Evolutionary conservation across 1,140 invertebrate species (phyloP).

Genomic region (Rhopalosiphum padi): DNA sequence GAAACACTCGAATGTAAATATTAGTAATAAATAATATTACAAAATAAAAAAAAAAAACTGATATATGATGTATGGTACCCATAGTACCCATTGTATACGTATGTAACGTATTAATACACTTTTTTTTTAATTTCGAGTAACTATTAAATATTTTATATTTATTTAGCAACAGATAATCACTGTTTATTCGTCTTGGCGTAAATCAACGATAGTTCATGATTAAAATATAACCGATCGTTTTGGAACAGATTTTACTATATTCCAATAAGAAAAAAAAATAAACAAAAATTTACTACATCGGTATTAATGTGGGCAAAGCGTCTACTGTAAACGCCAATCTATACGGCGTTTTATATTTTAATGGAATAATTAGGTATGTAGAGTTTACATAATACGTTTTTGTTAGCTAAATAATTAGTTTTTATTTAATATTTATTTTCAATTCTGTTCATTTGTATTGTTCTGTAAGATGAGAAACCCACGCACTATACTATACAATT

Average conservation of each 20-base stretch:
- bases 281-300: accelerated
- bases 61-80: no score
- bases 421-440: not conserved
- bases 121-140: no score
- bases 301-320: not conserved
- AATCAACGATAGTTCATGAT: no score
- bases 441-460: not conserved
- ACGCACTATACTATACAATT: not conserved
- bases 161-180: no score
- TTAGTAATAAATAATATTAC: not conserved
- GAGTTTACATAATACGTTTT: not conserved
- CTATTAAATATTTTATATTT: no score
- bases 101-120: no score
- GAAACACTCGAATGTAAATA: not conserved
- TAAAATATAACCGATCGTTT: no score
- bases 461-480: not conserved
- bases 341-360: not conserved
- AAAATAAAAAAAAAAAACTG: not conserved
- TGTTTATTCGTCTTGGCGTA: no score
- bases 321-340: not conserved
- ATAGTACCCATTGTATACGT: no score
- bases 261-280: no score
- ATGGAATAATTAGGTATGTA: not conserved
- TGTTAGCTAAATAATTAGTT: not conserved
- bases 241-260: no score